A percentile compares a stretch with the other conserved stretches of the same genome.
phyloP scores from a whole-genome alignment of 2,797 vertebrate species.

The Apogon talboti region DNA sequence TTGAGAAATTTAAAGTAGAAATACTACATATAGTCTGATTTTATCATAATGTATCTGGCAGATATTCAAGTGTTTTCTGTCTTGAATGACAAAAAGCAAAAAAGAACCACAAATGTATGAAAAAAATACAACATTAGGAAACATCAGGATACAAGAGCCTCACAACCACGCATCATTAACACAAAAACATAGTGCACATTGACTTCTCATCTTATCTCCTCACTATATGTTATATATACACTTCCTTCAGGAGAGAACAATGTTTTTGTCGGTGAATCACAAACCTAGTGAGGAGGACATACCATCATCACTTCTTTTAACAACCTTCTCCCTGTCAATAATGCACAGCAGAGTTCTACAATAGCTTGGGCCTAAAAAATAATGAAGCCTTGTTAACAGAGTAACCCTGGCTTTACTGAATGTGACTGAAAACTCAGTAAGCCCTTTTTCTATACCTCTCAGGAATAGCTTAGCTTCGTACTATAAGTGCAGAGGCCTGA shows the following conservation, averaged over 20 bases:
- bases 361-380: conserved; percentile 12
- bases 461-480: conserved; percentile 27
- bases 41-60: not conserved
- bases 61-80: not conserved
- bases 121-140: not conserved
- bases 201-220: conserved; percentile 8
- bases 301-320: conserved; percentile 34
- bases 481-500: conserved; percentile 24
- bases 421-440: conserved; percentile 27
- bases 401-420: conserved; percentile 28
- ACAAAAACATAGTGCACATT: not conserved
- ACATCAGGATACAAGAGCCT: not conserved
- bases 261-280: conserved; percentile 17
- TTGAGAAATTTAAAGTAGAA: no score
- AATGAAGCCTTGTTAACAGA: conserved; percentile 30
- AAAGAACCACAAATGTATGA: not conserved
- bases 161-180: not conserved
- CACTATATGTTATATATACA: conserved; percentile 6
- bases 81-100: not conserved
- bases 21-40: not conserved
- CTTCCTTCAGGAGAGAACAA: not conserved
- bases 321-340: conserved; percentile 33
- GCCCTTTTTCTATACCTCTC: conserved; percentile 19
- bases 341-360: conserved; percentile 8
- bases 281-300: conserved; percentile 2